A percentile compares a stretch with the other conserved stretches of the same genome.
phyloP scores from a whole-genome alignment of 2,888 invertebrate genomes.

The Mechanitis messenoides region DNA sequence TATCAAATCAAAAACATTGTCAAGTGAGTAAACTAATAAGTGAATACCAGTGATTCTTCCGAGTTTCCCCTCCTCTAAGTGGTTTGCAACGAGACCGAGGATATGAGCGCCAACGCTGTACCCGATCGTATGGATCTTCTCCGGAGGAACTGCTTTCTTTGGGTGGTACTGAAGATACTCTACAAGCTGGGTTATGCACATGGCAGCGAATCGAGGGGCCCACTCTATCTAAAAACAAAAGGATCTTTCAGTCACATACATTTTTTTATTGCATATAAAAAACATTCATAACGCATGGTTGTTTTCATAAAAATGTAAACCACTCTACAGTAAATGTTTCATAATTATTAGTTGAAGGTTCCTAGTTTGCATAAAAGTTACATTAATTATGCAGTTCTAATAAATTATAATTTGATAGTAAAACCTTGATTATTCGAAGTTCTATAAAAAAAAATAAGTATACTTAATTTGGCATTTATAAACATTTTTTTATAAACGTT shows the following conservation, averaged over 20 bases:
- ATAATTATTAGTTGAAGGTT: too few relatives aligned
- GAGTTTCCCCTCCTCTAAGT: conserved; percentile 83
- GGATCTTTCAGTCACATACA: not conserved
- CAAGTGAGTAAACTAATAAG: not conserved
- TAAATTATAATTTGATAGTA: conserved; percentile 7
- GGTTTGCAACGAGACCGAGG: conserved; percentile 88
- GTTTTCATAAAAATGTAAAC: conserved; percentile 5
- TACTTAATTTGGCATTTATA: too few relatives aligned
- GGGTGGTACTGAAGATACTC: conserved; percentile 87
- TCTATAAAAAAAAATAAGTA: too few relatives aligned
- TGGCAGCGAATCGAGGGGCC: conserved; percentile 79
- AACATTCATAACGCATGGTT: not conserved
- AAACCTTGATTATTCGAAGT: too few relatives aligned
- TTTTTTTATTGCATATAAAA: too few relatives aligned
- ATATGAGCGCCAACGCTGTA: conserved; percentile 93
- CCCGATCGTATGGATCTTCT: conserved; percentile 87
- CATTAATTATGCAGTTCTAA: too few relatives aligned
- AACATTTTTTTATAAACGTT: too few relatives aligned
- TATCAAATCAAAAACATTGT: too few relatives aligned
- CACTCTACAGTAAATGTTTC: too few relatives aligned
- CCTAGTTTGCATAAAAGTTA: too few relatives aligned
- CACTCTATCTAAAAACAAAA: conserved; percentile 70
- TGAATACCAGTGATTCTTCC: conserved; percentile 80
- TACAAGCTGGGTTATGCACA: conserved; percentile 88
- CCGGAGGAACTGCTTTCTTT: conserved; percentile 81